phyloP scores from a whole-genome alignment of 2,797 vertebrate genomes.

The Cichlasoma orientale region DNA sequence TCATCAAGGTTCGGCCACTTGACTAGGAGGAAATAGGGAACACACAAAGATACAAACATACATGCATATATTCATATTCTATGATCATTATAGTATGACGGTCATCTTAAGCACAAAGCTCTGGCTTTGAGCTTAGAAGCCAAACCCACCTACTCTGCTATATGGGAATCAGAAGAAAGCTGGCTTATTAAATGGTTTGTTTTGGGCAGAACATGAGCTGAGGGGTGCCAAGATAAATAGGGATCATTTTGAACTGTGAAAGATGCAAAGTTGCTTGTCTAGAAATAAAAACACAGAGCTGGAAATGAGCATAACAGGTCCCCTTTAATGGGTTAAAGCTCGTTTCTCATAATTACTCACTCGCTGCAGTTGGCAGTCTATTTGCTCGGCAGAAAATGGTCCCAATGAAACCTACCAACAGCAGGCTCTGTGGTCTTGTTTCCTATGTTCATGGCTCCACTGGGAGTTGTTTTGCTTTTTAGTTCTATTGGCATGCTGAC shows the following conservation, averaged over 20 bases:
- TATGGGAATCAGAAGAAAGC: background rate
- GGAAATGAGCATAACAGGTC: background rate
- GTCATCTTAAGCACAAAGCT: background rate
- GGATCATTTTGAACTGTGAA: background rate
- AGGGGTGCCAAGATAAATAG: background rate
- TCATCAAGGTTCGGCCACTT: too few relatives aligned
- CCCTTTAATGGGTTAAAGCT: background rate
- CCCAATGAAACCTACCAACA: background rate
- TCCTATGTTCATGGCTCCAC: background rate
- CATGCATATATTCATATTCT: too few relatives aligned
- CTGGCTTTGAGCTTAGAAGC: background rate
- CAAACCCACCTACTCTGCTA: background rate
- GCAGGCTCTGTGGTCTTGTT: background rate
- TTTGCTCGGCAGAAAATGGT: constrained; percentile 9
- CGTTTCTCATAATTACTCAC: background rate
- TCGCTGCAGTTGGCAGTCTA: background rate
- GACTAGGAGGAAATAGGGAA: too few relatives aligned
- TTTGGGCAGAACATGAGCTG: background rate
- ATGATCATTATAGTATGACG: background rate
- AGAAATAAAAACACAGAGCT: background rate
- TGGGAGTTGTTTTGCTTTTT: background rate
- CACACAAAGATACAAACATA: too few relatives aligned
- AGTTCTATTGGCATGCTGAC: background rate
- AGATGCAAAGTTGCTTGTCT: background rate
- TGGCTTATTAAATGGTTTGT: background rate